Evolutionary conservation across 2,797 vertebrate species (phyloP).

Genomic region (Parotocinclus haroldoi): DNA sequence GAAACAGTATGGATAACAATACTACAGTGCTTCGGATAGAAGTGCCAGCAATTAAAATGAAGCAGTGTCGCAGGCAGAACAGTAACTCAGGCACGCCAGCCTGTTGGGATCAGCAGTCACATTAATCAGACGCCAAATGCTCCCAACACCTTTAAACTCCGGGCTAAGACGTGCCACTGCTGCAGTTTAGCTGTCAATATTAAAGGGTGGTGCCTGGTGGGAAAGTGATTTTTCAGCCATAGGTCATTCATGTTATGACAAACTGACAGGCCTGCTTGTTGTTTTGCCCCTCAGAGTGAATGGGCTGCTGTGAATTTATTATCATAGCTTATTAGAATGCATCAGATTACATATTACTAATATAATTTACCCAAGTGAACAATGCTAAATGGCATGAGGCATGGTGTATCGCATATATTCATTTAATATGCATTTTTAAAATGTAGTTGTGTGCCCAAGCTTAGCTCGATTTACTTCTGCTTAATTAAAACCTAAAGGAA

Average conservation of each 20-base stretch:
- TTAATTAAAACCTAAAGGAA: too few species aligned
- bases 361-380: constrained; percentile 1
- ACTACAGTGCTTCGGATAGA: too few species aligned
- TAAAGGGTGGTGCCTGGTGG: constrained; percentile 30
- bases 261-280: constrained; percentile 21
- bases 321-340: constrained; percentile 4
- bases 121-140: constrained; percentile 25
- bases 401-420: too few species aligned
- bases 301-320: constrained; percentile 24
- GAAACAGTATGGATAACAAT: too few species aligned
- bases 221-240: constrained; percentile 32
- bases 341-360: background rate
- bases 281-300: constrained; percentile 12
- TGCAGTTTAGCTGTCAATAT: constrained; percentile 41
- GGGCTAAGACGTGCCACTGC: constrained; percentile 1
- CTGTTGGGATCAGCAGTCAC: constrained; percentile 22
- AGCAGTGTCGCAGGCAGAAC: constrained; percentile 10
- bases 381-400: background rate
- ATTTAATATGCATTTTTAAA: too few species aligned
- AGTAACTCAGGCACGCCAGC: constrained; percentile 30
- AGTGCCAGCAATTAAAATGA: too few species aligned
- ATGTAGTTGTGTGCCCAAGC: too few species aligned
- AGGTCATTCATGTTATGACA: constrained; percentile 40
- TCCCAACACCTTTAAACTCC: constrained; percentile 5
- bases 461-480: too few species aligned